Evolutionary conservation across 64 coral and sea anemone species (phyloP), one percentile per base, ranked within the genome.

Genomic region (Acropora tenuis): DNA sequence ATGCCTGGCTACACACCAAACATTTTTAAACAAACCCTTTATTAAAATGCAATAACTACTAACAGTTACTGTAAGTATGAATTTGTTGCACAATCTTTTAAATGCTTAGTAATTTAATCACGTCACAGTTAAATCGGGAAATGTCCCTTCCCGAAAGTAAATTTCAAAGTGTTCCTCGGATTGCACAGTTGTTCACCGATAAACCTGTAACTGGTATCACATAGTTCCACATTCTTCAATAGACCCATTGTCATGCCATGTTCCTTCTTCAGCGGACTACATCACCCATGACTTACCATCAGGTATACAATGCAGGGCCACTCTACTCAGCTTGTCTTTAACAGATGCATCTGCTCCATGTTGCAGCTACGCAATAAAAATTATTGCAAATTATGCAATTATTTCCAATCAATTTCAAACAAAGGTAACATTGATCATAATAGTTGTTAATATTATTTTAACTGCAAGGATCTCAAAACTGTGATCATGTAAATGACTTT

Each of bases 291-390:
- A 75, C 94, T 77, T 69, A 98, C 96, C 84, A 78, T 94, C 92
- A 69, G 96, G 96, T 16, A 98, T 77, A 72, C 89, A 95, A 6
- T 94, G 90, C 49, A 94, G 66, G 8, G 96, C 88, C 18, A 89
- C 73, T 81, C 93, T 90, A 77, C 93, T 92, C 19, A 89, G 57
- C 73, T 95, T 92, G 90, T 98, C 93, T 92, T 80, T 92, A 15
- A 95, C 12, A 47, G 79, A 92, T 4, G 89, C 90, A 90, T 98
- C 86, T 73, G 93, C 93, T 47, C 96, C 96, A 53, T 95, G 96
- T 59, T 98, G 90, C 17, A 98, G 90, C 96, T 98, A 53, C 6
- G 75, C 16, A 55, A 16, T 17, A 79, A 30, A 83, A 15, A 67
- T 48, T 8, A 15, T 15, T 49, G 18, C 4, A 4, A 47, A 48